Evolutionary conservation across 1,140 invertebrate species (phyloP).

Genomic region (Bactericera cockerelli): DNA sequence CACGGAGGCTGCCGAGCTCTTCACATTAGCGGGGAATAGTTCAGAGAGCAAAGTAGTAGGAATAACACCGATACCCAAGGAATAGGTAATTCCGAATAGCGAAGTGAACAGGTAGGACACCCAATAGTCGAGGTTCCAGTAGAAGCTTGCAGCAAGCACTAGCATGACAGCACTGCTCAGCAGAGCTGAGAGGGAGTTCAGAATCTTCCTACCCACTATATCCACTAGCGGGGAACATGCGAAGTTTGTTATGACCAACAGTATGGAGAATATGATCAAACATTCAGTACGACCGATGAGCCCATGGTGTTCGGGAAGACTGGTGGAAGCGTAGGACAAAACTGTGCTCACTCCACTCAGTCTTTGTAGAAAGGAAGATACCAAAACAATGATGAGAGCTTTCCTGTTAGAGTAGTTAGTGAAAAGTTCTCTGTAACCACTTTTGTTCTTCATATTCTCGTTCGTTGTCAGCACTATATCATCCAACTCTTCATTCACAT

Average conservation of each 20-base stretch:
- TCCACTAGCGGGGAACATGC: conserved; percentile 25
- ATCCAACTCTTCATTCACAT: conserved; percentile 11
- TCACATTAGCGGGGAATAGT: conserved; percentile 24
- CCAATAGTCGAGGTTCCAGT: conserved; percentile 1
- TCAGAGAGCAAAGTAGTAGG: conserved; percentile 23
- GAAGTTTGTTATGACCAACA: conserved; percentile 23
- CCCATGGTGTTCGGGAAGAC: conserved; percentile 36
- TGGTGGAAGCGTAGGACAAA: conserved; percentile 54
- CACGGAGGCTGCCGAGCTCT: conserved; percentile 22
- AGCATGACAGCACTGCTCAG: conserved; percentile 17
- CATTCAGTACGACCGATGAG: conserved; percentile 10
- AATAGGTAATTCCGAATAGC: conserved; percentile 20
- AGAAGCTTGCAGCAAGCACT: conserved; percentile 17
- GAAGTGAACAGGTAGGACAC: conserved; percentile 1
- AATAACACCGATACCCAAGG: conserved; percentile 23
- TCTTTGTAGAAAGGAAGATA: conserved; percentile 56
- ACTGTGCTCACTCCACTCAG: conserved; percentile 56
- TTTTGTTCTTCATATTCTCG: conserved; percentile 21
- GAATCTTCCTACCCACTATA: conserved; percentile 27
- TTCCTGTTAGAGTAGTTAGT: conserved; percentile 27
- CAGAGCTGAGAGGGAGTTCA: conserved; percentile 29
- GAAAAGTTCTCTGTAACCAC: conserved; percentile 15
- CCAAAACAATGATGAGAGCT: conserved; percentile 43
- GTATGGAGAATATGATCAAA: conserved; percentile 29
- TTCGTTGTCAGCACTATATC: conserved; percentile 17